Conservation (phyloP, 2,113 vertebrate species). For the Canis aureus region DNA sequence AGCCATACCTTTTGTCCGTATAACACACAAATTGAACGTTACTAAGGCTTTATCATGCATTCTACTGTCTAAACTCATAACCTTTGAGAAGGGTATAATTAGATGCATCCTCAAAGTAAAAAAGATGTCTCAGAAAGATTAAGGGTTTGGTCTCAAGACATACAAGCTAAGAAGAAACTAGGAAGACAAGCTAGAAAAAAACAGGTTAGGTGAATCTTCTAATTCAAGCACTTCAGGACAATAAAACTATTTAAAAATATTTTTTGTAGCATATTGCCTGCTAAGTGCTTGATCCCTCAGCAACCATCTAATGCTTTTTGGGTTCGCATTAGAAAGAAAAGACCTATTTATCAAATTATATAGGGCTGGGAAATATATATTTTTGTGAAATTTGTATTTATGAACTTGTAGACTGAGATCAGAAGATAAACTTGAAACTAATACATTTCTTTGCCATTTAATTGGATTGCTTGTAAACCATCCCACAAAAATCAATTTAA, state of each 20-base stretch:
- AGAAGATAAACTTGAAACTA: conserved; percentile 7
- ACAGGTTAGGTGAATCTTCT: neutral
- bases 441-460: neutral
- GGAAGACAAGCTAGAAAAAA: neutral
- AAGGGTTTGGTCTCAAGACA: neutral
- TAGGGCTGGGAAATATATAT: neutral
- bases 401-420: neutral
- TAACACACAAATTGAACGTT: neutral
- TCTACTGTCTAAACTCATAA: neutral
- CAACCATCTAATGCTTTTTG: neutral
- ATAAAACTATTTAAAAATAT: neutral
- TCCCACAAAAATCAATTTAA: neutral
- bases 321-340: neutral
- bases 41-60: neutral
- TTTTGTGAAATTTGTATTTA: conserved; percentile 29
- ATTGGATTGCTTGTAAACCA: neutral
- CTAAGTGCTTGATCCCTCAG: neutral
- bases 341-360: neutral
- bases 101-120: neutral
- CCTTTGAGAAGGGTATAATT: neutral
- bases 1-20: neutral
- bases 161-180: neutral
- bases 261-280: neutral
- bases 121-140: neutral
- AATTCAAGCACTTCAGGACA: neutral